Base-by-base conservation (phyloP, 1,140 invertebrate genomes). In the Papilio xuthus region DNA sequence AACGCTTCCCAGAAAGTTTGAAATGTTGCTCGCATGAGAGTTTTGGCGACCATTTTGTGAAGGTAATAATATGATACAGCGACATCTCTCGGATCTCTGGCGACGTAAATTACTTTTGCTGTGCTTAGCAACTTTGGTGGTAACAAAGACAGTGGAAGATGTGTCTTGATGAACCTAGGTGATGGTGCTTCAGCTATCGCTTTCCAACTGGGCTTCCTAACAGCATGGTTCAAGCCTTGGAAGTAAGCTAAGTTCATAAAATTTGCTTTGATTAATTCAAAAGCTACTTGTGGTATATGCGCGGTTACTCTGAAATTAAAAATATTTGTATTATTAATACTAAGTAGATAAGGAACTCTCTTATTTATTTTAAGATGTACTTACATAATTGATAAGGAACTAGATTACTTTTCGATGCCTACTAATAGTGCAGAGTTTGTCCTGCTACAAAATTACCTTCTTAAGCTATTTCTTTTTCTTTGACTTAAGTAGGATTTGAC, bases 81-180 rank as follows among this genome's bases (percentile, higher is more conserved):
- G 0, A 97, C 96, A 89, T 98, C 97, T 88, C 98, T 97, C 0
- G 97, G 97, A 94, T 98, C 97, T 80, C 98, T 94, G 1, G 96
- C 96, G 0, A 98, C 95, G 84, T 97, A 98, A 15, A 98, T 94
- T 0, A 97, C 94, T 95, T 89, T 91, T 0, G 90, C 90, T 8
- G 87, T 90, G n/a, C 78, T 84, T 2, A 93, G 78, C 1, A 93
- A 63, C 12, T 83, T 86, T 3, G 91, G 91, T 4, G 92, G 92
- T 15, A 94, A 78, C 10, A 93, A 80, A 0, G 92, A 94, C 0
- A 93, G 80, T 0, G 93, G 93, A 15, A 94, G 80, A 78, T 94
- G 93, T 0, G 91, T 92, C 79, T 94, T 94, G 26, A 94, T 92
- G 56, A 89, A 93, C 26, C 93, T 78, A 0, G 92, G 92, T 12